phyloP scores from a whole-genome alignment of 2,113 vertebrate species.

The Tonatia bakeri region DNA sequence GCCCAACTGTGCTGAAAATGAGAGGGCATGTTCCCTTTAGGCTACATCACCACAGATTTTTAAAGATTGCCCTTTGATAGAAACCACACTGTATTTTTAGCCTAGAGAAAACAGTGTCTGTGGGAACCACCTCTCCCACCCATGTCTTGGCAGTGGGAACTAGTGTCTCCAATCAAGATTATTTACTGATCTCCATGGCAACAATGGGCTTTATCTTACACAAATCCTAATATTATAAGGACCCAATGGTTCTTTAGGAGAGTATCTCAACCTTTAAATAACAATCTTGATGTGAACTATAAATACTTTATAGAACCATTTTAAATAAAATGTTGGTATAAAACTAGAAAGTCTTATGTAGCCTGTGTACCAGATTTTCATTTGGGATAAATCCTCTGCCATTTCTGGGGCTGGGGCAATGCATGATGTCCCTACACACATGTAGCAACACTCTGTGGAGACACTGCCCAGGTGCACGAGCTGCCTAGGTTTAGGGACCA shows the following conservation, averaged over 20 bases:
- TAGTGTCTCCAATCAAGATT: constrained; percentile 37
- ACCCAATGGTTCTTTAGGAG: constrained; percentile 14
- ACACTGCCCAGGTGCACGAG: not conserved
- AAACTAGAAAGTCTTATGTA: not conserved
- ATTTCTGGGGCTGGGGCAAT: not conserved
- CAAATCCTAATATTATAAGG: constrained; percentile 35
- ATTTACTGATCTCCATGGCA: constrained; percentile 65
- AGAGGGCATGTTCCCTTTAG: constrained; percentile 48
- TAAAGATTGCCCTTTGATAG: constrained; percentile 60
- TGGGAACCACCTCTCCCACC: constrained; percentile 64
- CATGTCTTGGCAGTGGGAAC: constrained; percentile 56
- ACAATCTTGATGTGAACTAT: not conserved
- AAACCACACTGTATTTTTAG: constrained; percentile 69
- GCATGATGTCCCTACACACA: not conserved
- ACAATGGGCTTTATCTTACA: constrained; percentile 51
- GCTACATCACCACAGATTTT: not conserved
- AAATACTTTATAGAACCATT: not conserved
- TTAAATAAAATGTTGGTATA: not conserved
- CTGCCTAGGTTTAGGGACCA: not conserved
- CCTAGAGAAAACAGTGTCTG: constrained; percentile 62
- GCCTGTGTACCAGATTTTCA: not conserved
- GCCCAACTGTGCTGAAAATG: constrained; percentile 57
- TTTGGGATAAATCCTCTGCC: not conserved
- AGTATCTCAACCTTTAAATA: constrained; percentile 37
- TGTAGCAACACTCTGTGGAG: not conserved